phyloP scores from a whole-genome alignment of 2,888 invertebrate species.

The Cryptus viduatorius region DNA sequence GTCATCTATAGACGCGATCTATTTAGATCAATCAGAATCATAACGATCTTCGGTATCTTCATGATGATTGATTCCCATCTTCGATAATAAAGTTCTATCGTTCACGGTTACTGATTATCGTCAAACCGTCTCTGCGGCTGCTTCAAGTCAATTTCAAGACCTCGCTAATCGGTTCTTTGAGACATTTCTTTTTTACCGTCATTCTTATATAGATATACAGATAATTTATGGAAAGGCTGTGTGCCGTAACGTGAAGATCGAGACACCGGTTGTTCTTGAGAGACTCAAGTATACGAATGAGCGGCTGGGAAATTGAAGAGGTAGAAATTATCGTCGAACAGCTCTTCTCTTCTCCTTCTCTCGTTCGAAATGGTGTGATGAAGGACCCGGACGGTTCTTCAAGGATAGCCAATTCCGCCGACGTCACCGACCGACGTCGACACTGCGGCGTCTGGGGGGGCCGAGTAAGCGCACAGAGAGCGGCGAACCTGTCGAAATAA shows the following conservation, averaged over 20 bases:
- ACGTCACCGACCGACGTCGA: conserved; percentile 16
- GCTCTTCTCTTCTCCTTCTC: conserved; percentile 9
- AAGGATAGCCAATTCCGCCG: conserved; percentile 37
- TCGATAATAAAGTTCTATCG: conserved; percentile 18
- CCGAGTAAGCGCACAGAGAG: conserved; percentile 6
- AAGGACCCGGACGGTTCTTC: conserved; percentile 30
- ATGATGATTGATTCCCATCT: conserved; percentile 26
- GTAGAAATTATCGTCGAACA: conserved; percentile 31
- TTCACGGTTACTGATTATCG: conserved; percentile 19
- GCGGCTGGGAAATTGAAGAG: conserved; percentile 30
- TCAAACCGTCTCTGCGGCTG: neutral
- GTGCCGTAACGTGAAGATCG: neutral
- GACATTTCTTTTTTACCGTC: neutral
- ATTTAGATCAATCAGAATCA: conserved; percentile 15
- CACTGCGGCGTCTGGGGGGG: conserved; percentile 11
- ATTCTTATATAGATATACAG: too few relatives aligned
- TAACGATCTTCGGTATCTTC: conserved; percentile 7
- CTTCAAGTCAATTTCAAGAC: neutral
- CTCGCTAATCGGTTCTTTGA: neutral
- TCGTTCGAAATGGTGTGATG: conserved; percentile 2
- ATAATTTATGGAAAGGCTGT: too few relatives aligned
- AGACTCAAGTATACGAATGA: neutral
- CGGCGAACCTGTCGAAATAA: conserved; percentile 43
- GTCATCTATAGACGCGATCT: neutral
- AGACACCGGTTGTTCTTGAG: conserved; percentile 6